These are phyloP conservation scores for Euglossa dilemma DNA, from an alignment of 1,140 invertebrate genomes.

Conservation along the genomic window DNA sequence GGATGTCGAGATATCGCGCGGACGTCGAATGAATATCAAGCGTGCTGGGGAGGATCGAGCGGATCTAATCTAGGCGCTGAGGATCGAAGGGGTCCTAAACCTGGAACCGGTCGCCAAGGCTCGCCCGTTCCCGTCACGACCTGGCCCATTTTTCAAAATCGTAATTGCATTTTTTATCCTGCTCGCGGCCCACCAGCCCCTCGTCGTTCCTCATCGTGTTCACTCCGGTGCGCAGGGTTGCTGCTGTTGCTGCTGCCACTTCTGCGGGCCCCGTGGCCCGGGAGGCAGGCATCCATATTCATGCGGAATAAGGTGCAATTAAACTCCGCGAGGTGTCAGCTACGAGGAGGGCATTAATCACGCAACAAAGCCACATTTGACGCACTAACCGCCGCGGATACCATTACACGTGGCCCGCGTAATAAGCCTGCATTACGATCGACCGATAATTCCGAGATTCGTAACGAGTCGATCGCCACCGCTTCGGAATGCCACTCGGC, in stretches of 20 bases:
- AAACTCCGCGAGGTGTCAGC: conserved; percentile 81
- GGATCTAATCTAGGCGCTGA: conserved; percentile 50
- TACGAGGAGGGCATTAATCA: conserved; percentile 80
- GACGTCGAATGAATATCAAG: conserved; percentile 12
- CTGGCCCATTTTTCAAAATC: conserved; percentile 81
- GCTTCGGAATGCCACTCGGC: background rate
- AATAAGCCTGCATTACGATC: conserved; percentile 77
- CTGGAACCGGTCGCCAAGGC: conserved; percentile 44
- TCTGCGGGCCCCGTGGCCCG: conserved; percentile 65
- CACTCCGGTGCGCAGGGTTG: conserved; percentile 32
- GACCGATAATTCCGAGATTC: conserved; percentile 71
- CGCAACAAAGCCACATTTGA: conserved; percentile 80
- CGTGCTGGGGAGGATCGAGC: background rate
- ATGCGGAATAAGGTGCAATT: conserved; percentile 82
- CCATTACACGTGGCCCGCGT: conserved; percentile 76
- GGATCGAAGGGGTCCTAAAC: conserved; percentile 46
- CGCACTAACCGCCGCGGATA: conserved; percentile 78
- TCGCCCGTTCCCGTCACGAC: conserved; percentile 57
- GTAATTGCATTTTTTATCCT: conserved; percentile 81
- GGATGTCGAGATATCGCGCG: background rate
- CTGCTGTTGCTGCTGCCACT: conserved; percentile 53
- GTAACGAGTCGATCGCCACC: conserved; percentile 42
- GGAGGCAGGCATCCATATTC: conserved; percentile 81
- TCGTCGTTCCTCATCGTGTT: conserved; percentile 37
- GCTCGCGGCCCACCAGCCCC: conserved; percentile 56